Conservation (phyloP, 2,113 vertebrate species). For the Chionis minor region DNA sequence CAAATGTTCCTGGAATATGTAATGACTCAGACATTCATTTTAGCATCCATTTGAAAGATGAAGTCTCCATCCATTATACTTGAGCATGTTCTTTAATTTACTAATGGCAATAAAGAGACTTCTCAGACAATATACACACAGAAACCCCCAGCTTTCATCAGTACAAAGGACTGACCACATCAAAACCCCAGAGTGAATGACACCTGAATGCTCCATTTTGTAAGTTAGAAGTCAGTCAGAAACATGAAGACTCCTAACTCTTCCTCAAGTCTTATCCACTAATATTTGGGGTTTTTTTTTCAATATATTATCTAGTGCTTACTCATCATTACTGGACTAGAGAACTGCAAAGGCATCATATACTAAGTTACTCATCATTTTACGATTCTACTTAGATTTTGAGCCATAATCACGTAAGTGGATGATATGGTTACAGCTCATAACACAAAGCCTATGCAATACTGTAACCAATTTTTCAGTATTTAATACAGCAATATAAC, state of each 20-base stretch:
- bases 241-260: not conserved
- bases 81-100: not conserved
- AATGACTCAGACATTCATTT: not conserved
- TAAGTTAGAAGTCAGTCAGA: not conserved
- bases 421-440: not conserved
- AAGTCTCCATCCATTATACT: not conserved
- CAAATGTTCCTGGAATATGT: not conserved
- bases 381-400: not conserved
- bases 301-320: not conserved
- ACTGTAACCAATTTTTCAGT: not conserved
- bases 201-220: not conserved
- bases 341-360: not conserved
- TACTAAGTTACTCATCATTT: not conserved
- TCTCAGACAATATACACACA: not conserved
- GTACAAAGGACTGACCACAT: not conserved
- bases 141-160: not conserved
- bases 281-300: not conserved
- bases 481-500: not conserved
- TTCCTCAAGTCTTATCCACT: not conserved
- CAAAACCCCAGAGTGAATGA: not conserved
- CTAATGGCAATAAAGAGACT: not conserved
- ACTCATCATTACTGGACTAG: not conserved
- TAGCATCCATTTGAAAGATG: not conserved
- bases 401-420: not conserved
- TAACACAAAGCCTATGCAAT: not conserved